Percentiles rank a stretch among this genome's conserved stretches.
Evolutionary conservation across 2,797 vertebrate species (phyloP).

Genomic region (Enteromius argenteus): DNA sequence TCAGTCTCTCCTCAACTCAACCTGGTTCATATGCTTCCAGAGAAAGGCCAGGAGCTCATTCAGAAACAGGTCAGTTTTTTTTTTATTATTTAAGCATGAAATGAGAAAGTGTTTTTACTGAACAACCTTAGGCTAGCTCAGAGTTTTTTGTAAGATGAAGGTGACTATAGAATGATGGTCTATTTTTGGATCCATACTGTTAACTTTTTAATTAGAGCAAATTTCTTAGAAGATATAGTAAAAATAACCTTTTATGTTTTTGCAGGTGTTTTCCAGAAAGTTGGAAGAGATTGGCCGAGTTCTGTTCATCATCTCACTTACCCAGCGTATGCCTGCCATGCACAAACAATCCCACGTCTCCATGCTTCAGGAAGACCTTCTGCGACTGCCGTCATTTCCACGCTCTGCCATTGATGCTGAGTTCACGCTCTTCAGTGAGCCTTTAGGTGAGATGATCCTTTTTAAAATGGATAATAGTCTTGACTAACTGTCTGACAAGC

Average conservation of each 20-base stretch:
- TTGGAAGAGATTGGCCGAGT: conserved; percentile 96
- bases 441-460: conserved; percentile 81
- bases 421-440: conserved; percentile 95
- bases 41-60: conserved; percentile 98
- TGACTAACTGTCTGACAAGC: not conserved
- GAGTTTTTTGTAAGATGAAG: not conserved
- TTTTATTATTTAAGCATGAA: not conserved
- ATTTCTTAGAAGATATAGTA: not conserved
- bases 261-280: conserved; percentile 95
- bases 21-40: conserved; percentile 96
- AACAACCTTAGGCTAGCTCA: not conserved
- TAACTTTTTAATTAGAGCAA: not conserved
- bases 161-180: not conserved
- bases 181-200: not conserved
- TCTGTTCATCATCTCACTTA: conserved; percentile 95
- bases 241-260: not conserved
- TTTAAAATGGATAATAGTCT: not conserved
- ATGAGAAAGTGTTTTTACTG: not conserved
- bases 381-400: conserved; percentile 95
- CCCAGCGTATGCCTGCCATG: conserved; percentile 91
- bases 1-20: conserved; percentile 98
- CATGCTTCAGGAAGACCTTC: conserved; percentile 96
- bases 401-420: conserved; percentile 95
- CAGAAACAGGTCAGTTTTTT: conserved; percentile 89
- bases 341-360: conserved; percentile 99